Evolutionary conservation across 2,797 vertebrate species (phyloP).

Genomic region (Sebastes hubbsi): DNA sequence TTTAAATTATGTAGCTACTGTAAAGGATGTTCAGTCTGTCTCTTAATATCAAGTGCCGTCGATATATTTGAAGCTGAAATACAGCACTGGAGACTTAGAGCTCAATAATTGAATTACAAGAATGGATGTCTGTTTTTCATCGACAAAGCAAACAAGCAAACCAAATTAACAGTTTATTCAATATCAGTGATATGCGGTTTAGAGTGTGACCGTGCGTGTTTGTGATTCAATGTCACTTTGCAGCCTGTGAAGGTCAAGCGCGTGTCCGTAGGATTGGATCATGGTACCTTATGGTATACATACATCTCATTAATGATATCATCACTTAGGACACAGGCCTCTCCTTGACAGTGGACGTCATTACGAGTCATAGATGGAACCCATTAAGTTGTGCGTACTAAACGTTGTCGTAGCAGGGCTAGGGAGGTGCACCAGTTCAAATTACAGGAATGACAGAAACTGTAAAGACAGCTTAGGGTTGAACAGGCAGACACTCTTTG

Average conservation of each 20-base stretch:
- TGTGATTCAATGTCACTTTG: neutral
- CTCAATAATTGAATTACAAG: slow-evolving; percentile 7
- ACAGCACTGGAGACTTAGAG: neutral
- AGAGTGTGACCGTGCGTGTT: neutral
- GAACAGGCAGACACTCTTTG: slow-evolving; percentile 22
- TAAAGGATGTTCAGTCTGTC: slow-evolving; percentile 2
- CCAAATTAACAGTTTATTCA: neutral
- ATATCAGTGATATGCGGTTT: slow-evolving; percentile 17
- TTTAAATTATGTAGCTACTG: neutral
- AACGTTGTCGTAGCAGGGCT: neutral
- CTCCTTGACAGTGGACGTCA: slow-evolving; percentile 9
- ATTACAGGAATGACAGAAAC: slow-evolving; percentile 19
- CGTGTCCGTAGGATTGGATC: slow-evolving; percentile 27
- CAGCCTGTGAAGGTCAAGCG: slow-evolving; percentile 34
- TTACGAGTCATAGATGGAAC: neutral
- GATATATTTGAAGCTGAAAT: slow-evolving; percentile 12
- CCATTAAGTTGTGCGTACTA: slow-evolving; percentile 3
- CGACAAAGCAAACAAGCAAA: slow-evolving; percentile 14
- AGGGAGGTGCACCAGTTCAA: neutral
- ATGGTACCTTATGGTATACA: neutral
- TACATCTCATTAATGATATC: slow-evolving; percentile 32
- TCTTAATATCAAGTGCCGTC: neutral
- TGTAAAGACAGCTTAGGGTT: neutral
- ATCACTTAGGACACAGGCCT: slow-evolving; percentile 22
- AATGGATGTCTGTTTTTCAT: slow-evolving; percentile 18